Evolutionary conservation across 1,140 invertebrate genomes (phyloP).

Genomic region (Drosophila nikananu): DNA sequence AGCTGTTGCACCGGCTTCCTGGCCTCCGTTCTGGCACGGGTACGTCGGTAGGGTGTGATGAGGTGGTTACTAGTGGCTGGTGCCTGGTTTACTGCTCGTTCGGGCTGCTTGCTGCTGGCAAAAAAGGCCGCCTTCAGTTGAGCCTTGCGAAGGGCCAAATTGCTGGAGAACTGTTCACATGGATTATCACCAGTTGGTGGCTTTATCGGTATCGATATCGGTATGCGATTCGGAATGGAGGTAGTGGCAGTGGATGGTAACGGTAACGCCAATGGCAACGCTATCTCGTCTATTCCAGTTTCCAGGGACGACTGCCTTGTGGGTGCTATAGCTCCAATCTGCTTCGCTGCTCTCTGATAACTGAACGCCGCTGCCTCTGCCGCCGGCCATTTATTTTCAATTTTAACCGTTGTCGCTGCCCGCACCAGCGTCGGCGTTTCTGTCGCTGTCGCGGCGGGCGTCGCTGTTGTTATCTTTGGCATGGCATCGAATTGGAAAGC

Average conservation of each 20-base stretch:
- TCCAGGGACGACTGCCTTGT: background rate
- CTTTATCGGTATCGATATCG: background rate
- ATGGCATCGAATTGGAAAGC: slow-evolving; percentile 50
- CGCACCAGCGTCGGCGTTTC: slow-evolving; percentile 15
- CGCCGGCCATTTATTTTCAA: slow-evolving; percentile 79
- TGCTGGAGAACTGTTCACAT: slow-evolving; percentile 42
- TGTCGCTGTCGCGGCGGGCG: slow-evolving; percentile 31
- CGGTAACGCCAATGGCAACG: background rate
- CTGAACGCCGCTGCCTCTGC: slow-evolving; percentile 77
- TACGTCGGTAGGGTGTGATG: background rate
- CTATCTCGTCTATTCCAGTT: slow-evolving; percentile 21
- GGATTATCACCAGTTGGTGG: slow-evolving; percentile 23
- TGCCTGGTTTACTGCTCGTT: background rate
- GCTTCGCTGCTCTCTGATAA: slow-evolving; percentile 81
- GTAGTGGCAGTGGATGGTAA: background rate
- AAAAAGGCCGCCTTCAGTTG: slow-evolving; percentile 69
- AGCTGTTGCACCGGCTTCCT: slow-evolving; percentile 49
- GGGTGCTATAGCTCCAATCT: slow-evolving; percentile 32
- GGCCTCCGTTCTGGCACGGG: slow-evolving; percentile 1
- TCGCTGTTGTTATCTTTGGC: slow-evolving; percentile 73
- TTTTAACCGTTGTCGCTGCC: slow-evolving; percentile 66
- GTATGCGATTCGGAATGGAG: background rate
- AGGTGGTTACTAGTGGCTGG: background rate
- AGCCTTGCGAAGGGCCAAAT: slow-evolving; percentile 62
- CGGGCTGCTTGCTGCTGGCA: slow-evolving; percentile 30